These are phyloP conservation scores for Hirtodrosophila cameraria DNA, from an alignment of 2,888 invertebrate species.

Conservation along the genomic window DNA sequence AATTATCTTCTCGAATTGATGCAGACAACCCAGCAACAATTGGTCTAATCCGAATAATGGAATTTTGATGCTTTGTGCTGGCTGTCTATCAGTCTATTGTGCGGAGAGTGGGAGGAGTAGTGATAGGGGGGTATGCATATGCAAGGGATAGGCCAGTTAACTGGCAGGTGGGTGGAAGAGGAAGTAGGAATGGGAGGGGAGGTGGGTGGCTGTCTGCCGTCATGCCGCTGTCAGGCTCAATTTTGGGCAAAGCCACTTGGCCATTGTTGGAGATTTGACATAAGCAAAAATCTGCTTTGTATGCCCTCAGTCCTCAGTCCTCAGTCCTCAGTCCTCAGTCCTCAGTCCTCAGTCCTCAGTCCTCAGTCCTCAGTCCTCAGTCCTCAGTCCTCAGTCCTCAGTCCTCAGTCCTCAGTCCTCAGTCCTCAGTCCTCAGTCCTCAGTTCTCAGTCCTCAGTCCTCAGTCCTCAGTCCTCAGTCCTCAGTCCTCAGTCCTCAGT, in stretches of 20 bases:
- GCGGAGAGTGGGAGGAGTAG: background rate
- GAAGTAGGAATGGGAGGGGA: background rate
- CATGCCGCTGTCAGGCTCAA: constrained; percentile 71
- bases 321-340: too few species aligned
- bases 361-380: too few species aligned
- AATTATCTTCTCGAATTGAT: constrained; percentile 28
- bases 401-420: too few species aligned
- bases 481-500: too few species aligned
- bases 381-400: too few species aligned
- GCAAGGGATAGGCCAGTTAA: constrained; percentile 27
- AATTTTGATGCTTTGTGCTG: constrained; percentile 49
- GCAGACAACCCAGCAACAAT: constrained; percentile 43
- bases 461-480: too few species aligned
- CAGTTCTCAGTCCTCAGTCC: too few species aligned
- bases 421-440: too few species aligned
- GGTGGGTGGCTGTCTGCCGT: constrained; percentile 8
- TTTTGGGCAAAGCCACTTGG: constrained; percentile 73
- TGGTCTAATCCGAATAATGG: constrained; percentile 72
- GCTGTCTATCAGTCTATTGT: constrained; percentile 28
- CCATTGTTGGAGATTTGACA: constrained; percentile 75
- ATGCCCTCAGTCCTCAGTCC: constrained; percentile 34
- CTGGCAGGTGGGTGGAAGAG: too few species aligned
- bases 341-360: too few species aligned
- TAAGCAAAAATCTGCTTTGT: constrained; percentile 74
- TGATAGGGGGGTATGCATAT: constrained; percentile 22